These are phyloP conservation scores for Phalangium opilio DNA, from an alignment of 2,888 invertebrate species.

Conservation along the genomic window DNA sequence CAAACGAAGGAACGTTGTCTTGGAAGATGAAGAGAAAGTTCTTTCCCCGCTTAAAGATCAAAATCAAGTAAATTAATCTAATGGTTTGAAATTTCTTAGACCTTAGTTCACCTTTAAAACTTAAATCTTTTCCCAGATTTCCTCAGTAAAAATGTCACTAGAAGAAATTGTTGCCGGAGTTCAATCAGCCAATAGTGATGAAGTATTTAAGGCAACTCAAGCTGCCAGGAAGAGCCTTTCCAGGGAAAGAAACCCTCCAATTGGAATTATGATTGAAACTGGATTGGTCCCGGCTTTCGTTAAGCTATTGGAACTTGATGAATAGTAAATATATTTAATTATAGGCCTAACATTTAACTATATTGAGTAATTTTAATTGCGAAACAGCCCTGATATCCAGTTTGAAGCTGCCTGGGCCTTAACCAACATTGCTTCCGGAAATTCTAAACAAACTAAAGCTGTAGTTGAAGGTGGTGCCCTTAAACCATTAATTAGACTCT, in stretches of 20 bases:
- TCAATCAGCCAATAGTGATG: constrained; percentile 44
- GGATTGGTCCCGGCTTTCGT: constrained; percentile 73
- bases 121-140: constrained; percentile 1
- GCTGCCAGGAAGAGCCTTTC: constrained; percentile 76
- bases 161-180: constrained; percentile 56
- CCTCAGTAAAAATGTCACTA: constrained; percentile 36
- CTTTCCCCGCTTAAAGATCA: constrained; percentile 28
- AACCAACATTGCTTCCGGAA: constrained; percentile 93
- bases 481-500: not conserved
- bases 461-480: constrained; percentile 49
- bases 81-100: constrained; percentile 14
- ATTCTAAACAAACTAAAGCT: constrained; percentile 70
- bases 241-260: constrained; percentile 76
- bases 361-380: too few species aligned
- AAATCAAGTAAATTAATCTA: constrained; percentile 23
- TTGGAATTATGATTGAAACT: constrained; percentile 62
- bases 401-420: constrained; percentile 97
- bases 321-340: constrained; percentile 47
- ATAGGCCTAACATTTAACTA: too few species aligned
- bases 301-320: constrained; percentile 49
- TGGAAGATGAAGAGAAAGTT: constrained; percentile 39
- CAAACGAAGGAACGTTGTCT: constrained; percentile 68
- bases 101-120: not conserved
- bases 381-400: constrained; percentile 49
- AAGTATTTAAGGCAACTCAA: constrained; percentile 55